Evolutionary conservation across 2,888 invertebrate genomes (phyloP), one percentile per base, ranked within the genome.

Genomic region (Odontocolon sp.): DNA sequence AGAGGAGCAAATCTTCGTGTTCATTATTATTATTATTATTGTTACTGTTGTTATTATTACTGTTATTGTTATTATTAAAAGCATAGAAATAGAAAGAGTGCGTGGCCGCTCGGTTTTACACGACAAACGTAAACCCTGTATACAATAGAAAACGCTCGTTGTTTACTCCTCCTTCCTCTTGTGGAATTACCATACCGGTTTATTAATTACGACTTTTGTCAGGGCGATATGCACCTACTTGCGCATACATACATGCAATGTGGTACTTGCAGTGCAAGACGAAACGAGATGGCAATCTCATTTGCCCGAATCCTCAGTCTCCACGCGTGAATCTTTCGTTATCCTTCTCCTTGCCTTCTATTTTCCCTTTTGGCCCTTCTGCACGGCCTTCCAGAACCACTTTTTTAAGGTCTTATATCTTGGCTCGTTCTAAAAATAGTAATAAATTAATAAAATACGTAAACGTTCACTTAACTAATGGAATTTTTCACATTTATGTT

Each of bases 151-250:
- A 83, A 82, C 76, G 79, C 70, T 78, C 73, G 68, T 77, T 81
- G 6, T 85, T 81, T n/a, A n/a, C n/a, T n/a, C 79, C 81, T 83
- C 81, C 80, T 83, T 80, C 77, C 45, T 8, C 11, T 21, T 14
- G n/a, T 52, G 64, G 78, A 84, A 87, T 87, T 87, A 83, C 80
- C 87, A 87, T 87, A 87, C 86, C 82, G 84, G 87, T 86, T 86
- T 87, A 86, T 86, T 87, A 86, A 87, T 86, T 86, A 84, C 84
- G 79, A 78, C 63, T 71, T 67, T 79, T 64, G 52, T 50, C 38
- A 57, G 33, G 47, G 23, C 42, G 40, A 61, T 54, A 59, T 54
- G 67, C 66, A 38, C 31, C 33, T 64, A 28, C 28, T 40, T 21
- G 66, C 11, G n/a, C 9, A 26, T 33, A 23, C 57, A 38, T 47